Evolutionary conservation across 2,888 invertebrate genomes (phyloP).

Genomic region (Myathropa florea): DNA sequence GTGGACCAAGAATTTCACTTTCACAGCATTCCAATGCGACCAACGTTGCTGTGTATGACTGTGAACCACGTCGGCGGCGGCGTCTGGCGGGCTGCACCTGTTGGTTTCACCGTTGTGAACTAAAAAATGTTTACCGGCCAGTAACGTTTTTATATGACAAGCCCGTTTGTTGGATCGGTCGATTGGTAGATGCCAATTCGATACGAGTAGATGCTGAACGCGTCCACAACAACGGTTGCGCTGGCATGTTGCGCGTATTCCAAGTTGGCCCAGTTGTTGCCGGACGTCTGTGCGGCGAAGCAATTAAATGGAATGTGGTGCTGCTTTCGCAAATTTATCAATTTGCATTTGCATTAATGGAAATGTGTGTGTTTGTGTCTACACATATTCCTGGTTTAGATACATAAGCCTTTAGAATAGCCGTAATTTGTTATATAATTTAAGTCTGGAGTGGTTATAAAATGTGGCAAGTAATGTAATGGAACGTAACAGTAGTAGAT

Average conservation of each 20-base stretch:
- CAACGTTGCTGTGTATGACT: slow-evolving; percentile 6
- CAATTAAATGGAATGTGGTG: slow-evolving; percentile 48
- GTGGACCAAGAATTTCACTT: slow-evolving; percentile 69
- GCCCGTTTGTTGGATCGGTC: slow-evolving; percentile 37
- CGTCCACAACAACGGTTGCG: slow-evolving; percentile 23
- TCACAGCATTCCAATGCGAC: slow-evolving; percentile 64
- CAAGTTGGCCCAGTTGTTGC: slow-evolving; percentile 55
- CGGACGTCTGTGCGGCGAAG: neutral
- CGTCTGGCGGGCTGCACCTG: slow-evolving; percentile 60
- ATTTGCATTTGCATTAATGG: slow-evolving; percentile 61
- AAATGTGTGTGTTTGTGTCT: slow-evolving; percentile 16
- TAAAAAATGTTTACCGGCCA: slow-evolving; percentile 21
- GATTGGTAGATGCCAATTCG: slow-evolving; percentile 49
- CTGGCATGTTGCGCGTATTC: slow-evolving; percentile 43
- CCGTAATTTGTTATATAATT: slow-evolving; percentile 38
- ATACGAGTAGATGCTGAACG: slow-evolving; percentile 47
- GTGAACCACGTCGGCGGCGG: slow-evolving; percentile 8
- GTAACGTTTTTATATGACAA: slow-evolving; percentile 29
- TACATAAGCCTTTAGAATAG: neutral
- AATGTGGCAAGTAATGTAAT: slow-evolving; percentile 42
- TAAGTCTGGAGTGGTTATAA: slow-evolving; percentile 15
- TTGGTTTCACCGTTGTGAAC: slow-evolving; percentile 13
- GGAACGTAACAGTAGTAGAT: slow-evolving; percentile 48
- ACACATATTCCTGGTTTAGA: no score
- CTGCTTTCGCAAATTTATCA: slow-evolving; percentile 64